Base-by-base conservation (phyloP, 2,888 invertebrate genomes). In the Anodontia alba region DNA sequence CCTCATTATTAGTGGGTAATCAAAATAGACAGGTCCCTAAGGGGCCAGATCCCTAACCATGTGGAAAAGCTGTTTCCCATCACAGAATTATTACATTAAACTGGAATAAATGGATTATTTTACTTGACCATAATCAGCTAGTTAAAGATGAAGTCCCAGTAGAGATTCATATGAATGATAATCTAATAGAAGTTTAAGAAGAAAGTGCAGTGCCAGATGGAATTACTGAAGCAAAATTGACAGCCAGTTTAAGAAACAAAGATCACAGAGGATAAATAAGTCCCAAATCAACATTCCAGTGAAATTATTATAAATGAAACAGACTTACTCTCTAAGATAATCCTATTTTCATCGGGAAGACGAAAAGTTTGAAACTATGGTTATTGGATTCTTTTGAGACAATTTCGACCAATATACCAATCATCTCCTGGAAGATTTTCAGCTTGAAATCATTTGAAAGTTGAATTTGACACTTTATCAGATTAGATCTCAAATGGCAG, bases 41-140 rank as follows among this genome's bases (percentile, higher is more conserved):
- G 62, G 33, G 62, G 33, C 33, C 17, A 23, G 33, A 33, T 31
- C 62, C 62, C 62, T 29, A 62, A 33, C 62, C 62, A 62, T 20
- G 62, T 33, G 33, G 62, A 62, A 31, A 62, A 62, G 62, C 62
- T 62, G 62, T 23, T 62, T 62, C 62, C 62, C 31, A 33, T 33
- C 31, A 31, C 33, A 33, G 17, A n/a, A 17, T 62, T 62, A 62
- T 62, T 62, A 62, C 29, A 62, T 62, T 62, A 62, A 62, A 62
- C 62, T 17, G 33, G 62, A 62, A 62, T 62, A 62, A 62, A 62
- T 62, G 62, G 33, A 62, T 62, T 62, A 62, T 62, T 62, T 62
- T 62, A 29, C 62, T 62, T 62, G 33, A 33, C 62, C 62, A 62
- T 62, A 62, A 62, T 62, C 62, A 62, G 62, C 62, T 62, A 29